Base-by-base conservation (phyloP, 2,113 vertebrate genomes). In the Semnornis frantzii region DNA sequence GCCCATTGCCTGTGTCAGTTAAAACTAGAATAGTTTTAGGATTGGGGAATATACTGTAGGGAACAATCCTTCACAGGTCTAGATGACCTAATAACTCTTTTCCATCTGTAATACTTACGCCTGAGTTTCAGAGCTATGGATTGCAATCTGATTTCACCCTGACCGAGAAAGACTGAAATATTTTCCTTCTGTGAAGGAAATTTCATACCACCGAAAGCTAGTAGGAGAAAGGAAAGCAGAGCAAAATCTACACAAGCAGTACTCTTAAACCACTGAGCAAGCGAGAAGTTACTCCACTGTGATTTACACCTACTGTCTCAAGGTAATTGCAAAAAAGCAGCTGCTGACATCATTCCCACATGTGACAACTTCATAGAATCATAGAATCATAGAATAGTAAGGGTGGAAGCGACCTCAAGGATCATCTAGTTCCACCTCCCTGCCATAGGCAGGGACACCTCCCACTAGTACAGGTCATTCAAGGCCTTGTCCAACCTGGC, bases 11-110 rank as follows among this genome's bases (percentile, higher is more conserved):
- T 0, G 5, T 92, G 87, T 94, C 94, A 95, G 88, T 96, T 96
- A 97, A 94, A 95, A 94, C 73, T 69, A 86, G 73, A 88, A 70
- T 90, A 85, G 91, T 88, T 95, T 96, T 82, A 90, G 85, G 71
- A 72, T 63, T 59, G 44, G 34, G 63, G 44, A 94, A 84, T 92
- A 62, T 69, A 88, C 87, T 93, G 82, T 82, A 62, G 87, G 93
- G 89, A 97, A 93, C 85, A 93, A 90, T 89, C 85, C 70, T 73
- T 59, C 63, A 33, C 62, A 52, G 91, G 59, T 66, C 73, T 85
- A 79, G 86, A 95, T 94, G 90, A 96, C 92, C 89, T 94, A 91
- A 87, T 94, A 94, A 94, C 59, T 94, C 90, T 94, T 87, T 90
- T 90, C 80, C 76, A 84, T 94, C 90, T 93, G 79, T 78, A 92